phyloP scores from a whole-genome alignment of 2,797 vertebrate genomes.

The Discoglossus pictus region DNA sequence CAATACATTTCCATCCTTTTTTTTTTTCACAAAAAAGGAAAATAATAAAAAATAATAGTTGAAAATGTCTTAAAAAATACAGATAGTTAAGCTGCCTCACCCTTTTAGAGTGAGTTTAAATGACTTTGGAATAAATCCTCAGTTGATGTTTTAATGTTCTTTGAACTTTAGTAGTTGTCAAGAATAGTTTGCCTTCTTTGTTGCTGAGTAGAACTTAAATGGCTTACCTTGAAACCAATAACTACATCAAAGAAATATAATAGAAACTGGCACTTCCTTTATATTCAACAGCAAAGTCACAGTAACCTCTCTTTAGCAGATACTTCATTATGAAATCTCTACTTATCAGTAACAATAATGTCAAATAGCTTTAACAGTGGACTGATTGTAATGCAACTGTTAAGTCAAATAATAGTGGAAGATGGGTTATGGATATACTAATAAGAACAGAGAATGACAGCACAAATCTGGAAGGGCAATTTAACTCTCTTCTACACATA shows the following conservation, averaged over 20 bases:
- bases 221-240: slow-evolving; percentile 14
- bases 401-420: too few relatives aligned
- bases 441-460: too few relatives aligned
- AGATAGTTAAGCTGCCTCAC: too few relatives aligned
- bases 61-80: too few relatives aligned
- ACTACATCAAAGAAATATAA: slow-evolving; percentile 11
- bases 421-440: too few relatives aligned
- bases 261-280: slow-evolving; percentile 19
- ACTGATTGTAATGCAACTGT: too few relatives aligned
- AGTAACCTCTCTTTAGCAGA: slow-evolving; percentile 11
- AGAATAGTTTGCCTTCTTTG: slow-evolving; percentile 7
- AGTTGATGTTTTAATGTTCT: slow-evolving; percentile 10
- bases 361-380: too few relatives aligned
- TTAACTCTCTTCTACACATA: too few relatives aligned
- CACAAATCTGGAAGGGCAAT: too few relatives aligned
- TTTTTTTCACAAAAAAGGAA: background rate
- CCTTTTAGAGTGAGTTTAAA: too few relatives aligned
- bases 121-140: slow-evolving; percentile 8
- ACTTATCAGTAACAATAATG: background rate
- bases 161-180: slow-evolving; percentile 19
- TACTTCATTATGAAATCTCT: slow-evolving; percentile 1
- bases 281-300: slow-evolving; percentile 17
- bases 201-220: slow-evolving; percentile 3
- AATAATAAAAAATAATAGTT: too few relatives aligned
- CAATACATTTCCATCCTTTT: background rate